A percentile compares a stretch with the other conserved stretches of the same genome.
These are phyloP conservation scores for Drosophila pachea DNA, from an alignment of 1,140 invertebrate species.

Conservation along the genomic window DNA sequence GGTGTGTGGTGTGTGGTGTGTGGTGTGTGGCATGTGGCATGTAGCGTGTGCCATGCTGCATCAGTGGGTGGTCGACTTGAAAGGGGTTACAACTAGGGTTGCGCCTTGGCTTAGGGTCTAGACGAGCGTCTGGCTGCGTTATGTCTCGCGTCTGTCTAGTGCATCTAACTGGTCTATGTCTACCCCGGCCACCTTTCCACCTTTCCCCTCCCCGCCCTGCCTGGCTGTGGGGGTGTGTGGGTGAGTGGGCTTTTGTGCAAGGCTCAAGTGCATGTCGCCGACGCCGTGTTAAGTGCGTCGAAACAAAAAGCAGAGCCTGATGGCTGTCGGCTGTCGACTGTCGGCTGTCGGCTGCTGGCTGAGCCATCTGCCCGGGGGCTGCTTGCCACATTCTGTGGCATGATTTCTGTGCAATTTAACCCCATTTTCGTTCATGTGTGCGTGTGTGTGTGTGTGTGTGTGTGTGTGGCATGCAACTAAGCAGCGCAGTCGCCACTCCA, in stretches of 20 bases:
- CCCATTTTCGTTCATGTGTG: conserved; percentile 53
- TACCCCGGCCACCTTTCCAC: neutral
- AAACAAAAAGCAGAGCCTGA: conserved; percentile 55
- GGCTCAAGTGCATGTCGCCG: conserved; percentile 77
- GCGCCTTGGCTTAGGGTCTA: conserved; percentile 45
- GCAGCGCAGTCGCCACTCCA: conserved; percentile 27
- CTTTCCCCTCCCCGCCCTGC: neutral
- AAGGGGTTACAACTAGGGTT: conserved; percentile 24
- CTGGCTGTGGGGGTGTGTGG: conserved; percentile 11
- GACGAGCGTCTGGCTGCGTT: conserved; percentile 48
- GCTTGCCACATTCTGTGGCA: conserved; percentile 23
- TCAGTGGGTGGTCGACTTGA: conserved; percentile 29
- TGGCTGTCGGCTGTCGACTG: conserved; percentile 8
- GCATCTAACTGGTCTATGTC: conserved; percentile 61
- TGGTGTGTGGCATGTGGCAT: conserved; percentile 4
- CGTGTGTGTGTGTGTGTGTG: too few relatives aligned
- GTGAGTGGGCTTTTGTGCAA: conserved; percentile 62
- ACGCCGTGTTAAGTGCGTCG: conserved; percentile 76
- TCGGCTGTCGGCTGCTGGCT: conserved; percentile 9
- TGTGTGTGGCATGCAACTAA: conserved; percentile 31
- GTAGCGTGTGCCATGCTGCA: conserved; percentile 1
- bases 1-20: neutral
- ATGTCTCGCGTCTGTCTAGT: conserved; percentile 73
- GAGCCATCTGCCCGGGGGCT: neutral
- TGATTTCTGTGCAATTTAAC: conserved; percentile 78